Base-by-base conservation (phyloP, 2,113 vertebrate genomes). In the Plotosus lineatus region DNA sequence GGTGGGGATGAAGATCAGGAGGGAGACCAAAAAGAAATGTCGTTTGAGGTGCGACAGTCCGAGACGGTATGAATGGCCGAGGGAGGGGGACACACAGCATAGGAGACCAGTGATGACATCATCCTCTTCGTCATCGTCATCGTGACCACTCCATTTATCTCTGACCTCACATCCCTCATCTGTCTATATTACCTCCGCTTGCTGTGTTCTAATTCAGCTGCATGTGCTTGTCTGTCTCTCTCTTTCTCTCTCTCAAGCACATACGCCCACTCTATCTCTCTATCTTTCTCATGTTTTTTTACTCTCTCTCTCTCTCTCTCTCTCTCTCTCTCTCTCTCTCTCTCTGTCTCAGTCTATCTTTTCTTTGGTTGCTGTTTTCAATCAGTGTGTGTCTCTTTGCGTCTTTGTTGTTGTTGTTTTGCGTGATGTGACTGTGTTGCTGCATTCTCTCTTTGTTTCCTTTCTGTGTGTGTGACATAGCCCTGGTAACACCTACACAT, bases 1-100 rank as follows among this genome's bases (percentile, higher is more conserved):
- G 93, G 91, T 73, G 93, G 85, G 80, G 91, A 89, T 14, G 93
- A 93, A 87, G 89, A 88, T 83, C 44, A 90, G 71, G 80, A 94
- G 80, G 93, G 91, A 75, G 89, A 90, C 75, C 86, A 87, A 15
- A 96, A 94, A 89, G 93, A 97, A 88, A 93, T 94, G 86, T 88
- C 95, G 73, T 97, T 97, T 92, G 96, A 97, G 94, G 96, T 97
- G 94, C 91, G 92, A 90, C 88, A 90, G 90, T 88, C 91, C 89
- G 92, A 93, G 90, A 91, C 92, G 92, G 93, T 94, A 93, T 91
- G 90, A 92, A 92, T 89, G 85, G 73, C 91, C 84, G 87, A 91
- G 92, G 93, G 91, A 87, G 90, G 92, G 92, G 93, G 90, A 92
- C 91, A 92, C 92, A 92, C 40, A 77, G 85, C 89, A 93, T 92